phyloP scores from a whole-genome alignment of 2,888 invertebrate species.

The Dione juno region DNA sequence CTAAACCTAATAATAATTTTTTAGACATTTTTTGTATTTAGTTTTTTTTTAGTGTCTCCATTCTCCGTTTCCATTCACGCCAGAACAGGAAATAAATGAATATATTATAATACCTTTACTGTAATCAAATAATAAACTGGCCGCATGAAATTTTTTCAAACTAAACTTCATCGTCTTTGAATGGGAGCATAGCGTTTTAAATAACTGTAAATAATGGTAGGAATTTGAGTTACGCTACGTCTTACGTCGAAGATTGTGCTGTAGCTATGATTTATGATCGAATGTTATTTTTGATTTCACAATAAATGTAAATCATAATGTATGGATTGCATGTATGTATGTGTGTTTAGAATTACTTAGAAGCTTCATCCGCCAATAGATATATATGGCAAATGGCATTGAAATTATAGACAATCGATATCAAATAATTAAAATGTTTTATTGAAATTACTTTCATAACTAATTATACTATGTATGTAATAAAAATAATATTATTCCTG shows the following conservation, averaged over 20 bases:
- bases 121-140: neutral
- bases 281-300: slow-evolving; percentile 35
- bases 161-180: slow-evolving; percentile 20
- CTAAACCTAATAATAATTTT: too few species aligned
- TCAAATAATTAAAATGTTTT: neutral
- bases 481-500: neutral
- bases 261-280: slow-evolving; percentile 32
- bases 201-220: slow-evolving; percentile 38
- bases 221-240: slow-evolving; percentile 32
- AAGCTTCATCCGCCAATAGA: slow-evolving; percentile 22
- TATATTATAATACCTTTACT: neutral
- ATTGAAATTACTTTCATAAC: neutral
- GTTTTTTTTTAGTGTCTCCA: too few species aligned
- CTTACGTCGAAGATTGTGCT: slow-evolving; percentile 31
- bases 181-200: slow-evolving; percentile 31
- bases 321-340: slow-evolving; percentile 9
- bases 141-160: slow-evolving; percentile 4
- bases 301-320: slow-evolving; percentile 30
- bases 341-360: slow-evolving; percentile 20
- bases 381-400: slow-evolving; percentile 14
- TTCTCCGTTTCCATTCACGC: too few species aligned
- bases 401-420: neutral
- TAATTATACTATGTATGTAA: neutral
- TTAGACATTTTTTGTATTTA: too few species aligned
- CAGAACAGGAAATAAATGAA: too few species aligned